phyloP scores from a whole-genome alignment of 2,113 vertebrate species.

The Pseudopipra pipra region DNA sequence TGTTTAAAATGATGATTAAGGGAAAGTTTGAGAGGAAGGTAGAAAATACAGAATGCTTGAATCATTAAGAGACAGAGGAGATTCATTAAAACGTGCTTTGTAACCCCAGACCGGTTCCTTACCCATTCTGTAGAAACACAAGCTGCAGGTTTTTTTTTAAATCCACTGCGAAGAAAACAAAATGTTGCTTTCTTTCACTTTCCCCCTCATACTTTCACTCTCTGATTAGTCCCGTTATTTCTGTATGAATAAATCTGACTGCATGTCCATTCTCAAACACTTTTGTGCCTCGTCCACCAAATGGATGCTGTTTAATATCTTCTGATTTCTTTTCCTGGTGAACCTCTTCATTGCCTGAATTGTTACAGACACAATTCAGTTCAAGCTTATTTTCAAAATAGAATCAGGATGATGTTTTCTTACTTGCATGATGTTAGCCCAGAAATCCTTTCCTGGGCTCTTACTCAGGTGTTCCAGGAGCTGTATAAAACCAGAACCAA shows the following conservation, averaged over 20 bases:
- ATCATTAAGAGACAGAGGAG: background rate
- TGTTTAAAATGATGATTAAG: background rate
- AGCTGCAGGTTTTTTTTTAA: background rate
- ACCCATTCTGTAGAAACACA: background rate
- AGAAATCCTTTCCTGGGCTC: background rate
- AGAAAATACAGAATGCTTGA: background rate
- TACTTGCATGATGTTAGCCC: background rate
- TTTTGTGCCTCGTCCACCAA: background rate
- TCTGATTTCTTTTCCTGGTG: background rate
- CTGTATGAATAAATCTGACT: background rate
- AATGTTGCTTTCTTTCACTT: background rate
- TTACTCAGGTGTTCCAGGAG: background rate
- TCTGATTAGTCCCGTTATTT: background rate
- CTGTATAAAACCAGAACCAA: background rate
- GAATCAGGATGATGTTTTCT: background rate
- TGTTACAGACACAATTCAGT: background rate
- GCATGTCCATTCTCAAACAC: background rate
- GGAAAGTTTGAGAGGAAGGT: background rate
- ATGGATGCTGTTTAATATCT: background rate
- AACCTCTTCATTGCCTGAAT: background rate
- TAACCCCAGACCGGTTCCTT: background rate
- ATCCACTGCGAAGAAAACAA: background rate
- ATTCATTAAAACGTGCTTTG: background rate
- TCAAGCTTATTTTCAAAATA: background rate
- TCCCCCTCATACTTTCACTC: background rate